Conservation (phyloP, 2,797 vertebrate species). For the Chanos chanos region DNA sequence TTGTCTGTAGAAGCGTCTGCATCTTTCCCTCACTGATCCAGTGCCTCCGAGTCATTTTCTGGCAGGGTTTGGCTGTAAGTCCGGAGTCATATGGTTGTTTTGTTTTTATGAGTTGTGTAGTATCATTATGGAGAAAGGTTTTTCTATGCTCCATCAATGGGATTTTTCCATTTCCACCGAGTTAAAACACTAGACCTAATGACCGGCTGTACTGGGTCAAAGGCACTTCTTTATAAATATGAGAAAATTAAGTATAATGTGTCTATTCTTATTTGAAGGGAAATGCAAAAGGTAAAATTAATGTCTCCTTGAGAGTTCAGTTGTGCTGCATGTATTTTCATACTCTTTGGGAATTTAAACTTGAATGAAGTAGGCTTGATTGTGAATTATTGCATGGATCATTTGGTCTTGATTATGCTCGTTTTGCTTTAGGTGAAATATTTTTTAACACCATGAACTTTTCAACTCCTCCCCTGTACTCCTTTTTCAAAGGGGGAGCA, state of each 20-base stretch:
- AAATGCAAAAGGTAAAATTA: not conserved
- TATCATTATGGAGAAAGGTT: not conserved
- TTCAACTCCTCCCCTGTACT: slow-evolving; percentile 1
- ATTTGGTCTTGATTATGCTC: slow-evolving; percentile 6
- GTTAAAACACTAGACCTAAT: no score
- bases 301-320: not conserved
- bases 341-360: not conserved
- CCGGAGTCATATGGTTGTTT: not conserved
- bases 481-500: not conserved
- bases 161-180: not conserved
- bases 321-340: not conserved
- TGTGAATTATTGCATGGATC: not conserved
- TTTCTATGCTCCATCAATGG: not conserved
- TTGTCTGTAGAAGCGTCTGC: no score
- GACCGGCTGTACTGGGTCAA: no score
- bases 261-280: not conserved
- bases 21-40: no score
- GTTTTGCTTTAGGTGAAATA: slow-evolving; percentile 13
- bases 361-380: not conserved
- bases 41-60: not conserved
- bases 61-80: no score
- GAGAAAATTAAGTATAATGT: not conserved
- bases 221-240: not conserved
- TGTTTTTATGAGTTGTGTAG: not conserved
- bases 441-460: not conserved